Percentiles rank a stretch among this genome's conserved stretches.
Conservation (phyloP, 2,113 vertebrate genomes). For the Dolichallabes microphthalmus region DNA sequence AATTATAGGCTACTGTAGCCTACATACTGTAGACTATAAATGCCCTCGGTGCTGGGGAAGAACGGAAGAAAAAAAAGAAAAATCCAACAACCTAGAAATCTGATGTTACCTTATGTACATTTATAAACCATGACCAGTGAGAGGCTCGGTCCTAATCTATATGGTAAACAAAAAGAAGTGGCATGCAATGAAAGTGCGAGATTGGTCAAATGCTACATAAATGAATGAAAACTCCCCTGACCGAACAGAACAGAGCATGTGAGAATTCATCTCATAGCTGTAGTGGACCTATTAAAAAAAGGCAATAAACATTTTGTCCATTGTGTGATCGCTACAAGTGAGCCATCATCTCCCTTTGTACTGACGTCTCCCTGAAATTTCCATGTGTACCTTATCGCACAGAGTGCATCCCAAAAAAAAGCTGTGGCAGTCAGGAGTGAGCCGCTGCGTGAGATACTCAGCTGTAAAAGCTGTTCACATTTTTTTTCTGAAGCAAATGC, state of each 20-base stretch:
- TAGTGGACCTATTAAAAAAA: slow-evolving; percentile 8
- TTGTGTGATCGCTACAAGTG: slow-evolving; percentile 44
- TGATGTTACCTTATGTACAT: background rate
- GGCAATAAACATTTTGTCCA: background rate
- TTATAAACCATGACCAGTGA: background rate
- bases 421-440: background rate
- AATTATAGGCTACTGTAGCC: background rate
- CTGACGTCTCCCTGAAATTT: slow-evolving; percentile 4
- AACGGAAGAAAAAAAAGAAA: background rate
- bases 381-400: background rate
- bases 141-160: background rate
- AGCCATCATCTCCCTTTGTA: background rate
- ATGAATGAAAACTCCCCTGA: background rate
- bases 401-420: background rate
- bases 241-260: slow-evolving; percentile 1
- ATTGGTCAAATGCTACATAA: slow-evolving; percentile 24
- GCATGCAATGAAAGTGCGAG: slow-evolving; percentile 20
- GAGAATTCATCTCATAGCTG: background rate
- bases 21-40: slow-evolving; percentile 28
- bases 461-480: background rate
- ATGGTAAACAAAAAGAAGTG: background rate
- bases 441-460: background rate
- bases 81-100: background rate
- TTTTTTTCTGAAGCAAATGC: background rate
- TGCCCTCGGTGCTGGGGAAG: background rate